Evolutionary conservation across 2,113 vertebrate genomes (phyloP).

Genomic region (Aepyceros melampus): DNA sequence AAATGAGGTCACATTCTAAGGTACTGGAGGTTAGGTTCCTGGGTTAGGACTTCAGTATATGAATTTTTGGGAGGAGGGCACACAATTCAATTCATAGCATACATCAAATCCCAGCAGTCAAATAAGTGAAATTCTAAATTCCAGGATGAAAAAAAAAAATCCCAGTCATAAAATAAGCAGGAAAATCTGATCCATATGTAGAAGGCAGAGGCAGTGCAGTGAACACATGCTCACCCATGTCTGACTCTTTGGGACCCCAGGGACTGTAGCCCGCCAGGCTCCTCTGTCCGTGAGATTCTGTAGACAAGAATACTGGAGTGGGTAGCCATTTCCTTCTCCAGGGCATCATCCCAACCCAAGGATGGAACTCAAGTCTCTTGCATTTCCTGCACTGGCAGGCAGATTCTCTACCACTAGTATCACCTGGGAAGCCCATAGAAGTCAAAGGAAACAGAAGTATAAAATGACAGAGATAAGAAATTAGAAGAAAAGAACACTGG

Average conservation of each 20-base stretch:
- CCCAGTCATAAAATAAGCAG: not conserved
- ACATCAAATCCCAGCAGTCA: not conserved
- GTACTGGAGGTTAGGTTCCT: not conserved
- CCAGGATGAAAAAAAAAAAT: not conserved
- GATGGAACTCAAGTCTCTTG: not conserved
- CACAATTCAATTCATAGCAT: not conserved
- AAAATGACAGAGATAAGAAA: not conserved
- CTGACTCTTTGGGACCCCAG: not conserved
- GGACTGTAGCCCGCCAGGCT: not conserved
- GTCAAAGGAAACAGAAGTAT: not conserved
- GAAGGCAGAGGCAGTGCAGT: not conserved
- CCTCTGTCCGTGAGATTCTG: not conserved
- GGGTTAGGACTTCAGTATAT: not conserved
- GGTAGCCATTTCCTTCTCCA: not conserved
- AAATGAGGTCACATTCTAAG: not conserved
- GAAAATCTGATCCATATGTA: not conserved
- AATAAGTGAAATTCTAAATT: not conserved
- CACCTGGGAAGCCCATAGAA: not conserved
- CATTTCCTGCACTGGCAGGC: not conserved
- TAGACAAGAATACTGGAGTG: not conserved
- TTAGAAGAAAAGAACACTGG: not conserved
- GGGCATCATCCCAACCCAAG: not conserved
- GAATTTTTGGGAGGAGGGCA: not conserved
- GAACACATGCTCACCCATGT: not conserved
- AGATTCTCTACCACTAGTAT: not conserved